phyloP scores from a whole-genome alignment of 2,113 vertebrate species.

The Datnioides undecimradiatus region DNA sequence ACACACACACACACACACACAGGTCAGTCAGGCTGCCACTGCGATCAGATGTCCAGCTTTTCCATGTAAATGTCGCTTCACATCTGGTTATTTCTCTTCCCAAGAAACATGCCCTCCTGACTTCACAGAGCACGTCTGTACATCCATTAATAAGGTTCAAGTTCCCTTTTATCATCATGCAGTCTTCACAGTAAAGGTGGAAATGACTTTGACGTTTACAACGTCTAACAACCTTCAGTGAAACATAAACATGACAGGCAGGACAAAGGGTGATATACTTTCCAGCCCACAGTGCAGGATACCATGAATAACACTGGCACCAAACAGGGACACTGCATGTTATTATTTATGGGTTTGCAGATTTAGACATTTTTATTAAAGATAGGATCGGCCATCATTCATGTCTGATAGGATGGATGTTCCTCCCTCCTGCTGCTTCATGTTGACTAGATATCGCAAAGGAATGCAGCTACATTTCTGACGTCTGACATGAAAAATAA shows the following conservation, averaged over 20 bases:
- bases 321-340: conserved; percentile 2
- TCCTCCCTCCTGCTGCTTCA: background rate
- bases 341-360: conserved; percentile 8
- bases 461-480: background rate
- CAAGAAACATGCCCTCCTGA: conserved; percentile 19
- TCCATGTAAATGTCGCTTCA: conserved; percentile 45
- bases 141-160: background rate
- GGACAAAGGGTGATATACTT: background rate
- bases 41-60: conserved; percentile 56
- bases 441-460: background rate
- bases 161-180: conserved; percentile 2
- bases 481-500: background rate
- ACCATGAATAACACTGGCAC: conserved; percentile 28
- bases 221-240: background rate
- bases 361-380: background rate
- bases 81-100: conserved; percentile 33
- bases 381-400: background rate
- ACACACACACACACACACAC: conserved; percentile 18
- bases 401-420: background rate
- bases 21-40: conserved; percentile 41
- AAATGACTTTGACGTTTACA: conserved; percentile 30
- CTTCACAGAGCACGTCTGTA: background rate
- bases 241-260: conserved; percentile 32
- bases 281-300: background rate
- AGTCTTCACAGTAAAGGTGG: conserved; percentile 2